Conservation (phyloP, 1,140 invertebrate genomes). For the Mamestra configurata region DNA sequence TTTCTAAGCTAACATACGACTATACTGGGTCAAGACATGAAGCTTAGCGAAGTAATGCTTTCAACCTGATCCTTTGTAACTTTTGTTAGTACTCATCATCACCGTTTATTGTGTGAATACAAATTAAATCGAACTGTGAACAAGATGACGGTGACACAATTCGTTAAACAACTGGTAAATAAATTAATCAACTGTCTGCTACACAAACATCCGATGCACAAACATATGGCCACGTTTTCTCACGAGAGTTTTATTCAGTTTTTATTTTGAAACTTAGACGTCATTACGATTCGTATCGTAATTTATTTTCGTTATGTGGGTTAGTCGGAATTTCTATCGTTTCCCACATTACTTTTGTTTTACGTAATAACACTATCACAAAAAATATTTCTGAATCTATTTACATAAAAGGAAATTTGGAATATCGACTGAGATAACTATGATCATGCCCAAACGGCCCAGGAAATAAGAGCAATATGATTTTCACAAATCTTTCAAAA, state of each 20-base stretch:
- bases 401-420: no score
- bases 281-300: constrained; percentile 29
- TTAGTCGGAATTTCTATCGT: constrained; percentile 2
- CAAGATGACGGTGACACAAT: background rate
- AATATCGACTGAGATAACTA: no score
- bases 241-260: constrained; percentile 42
- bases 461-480: no score
- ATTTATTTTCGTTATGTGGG: constrained; percentile 44
- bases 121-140: background rate
- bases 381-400: no score
- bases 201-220: constrained; percentile 4
- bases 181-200: constrained; percentile 12
- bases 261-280: constrained; percentile 46
- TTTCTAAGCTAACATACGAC: no score
- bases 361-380: background rate
- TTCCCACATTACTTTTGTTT: background rate
- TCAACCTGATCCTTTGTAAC: background rate
- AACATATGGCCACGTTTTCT: constrained; percentile 36
- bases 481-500: no score
- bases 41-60: no score
- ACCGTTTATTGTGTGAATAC: background rate
- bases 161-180: constrained; percentile 4
- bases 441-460: no score
- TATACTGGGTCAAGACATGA: no score
- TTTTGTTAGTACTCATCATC: background rate